Percentiles rank a stretch among this genome's conserved stretches.
Conservation (phyloP, 2,888 invertebrate species). For the Acronicta psi region DNA sequence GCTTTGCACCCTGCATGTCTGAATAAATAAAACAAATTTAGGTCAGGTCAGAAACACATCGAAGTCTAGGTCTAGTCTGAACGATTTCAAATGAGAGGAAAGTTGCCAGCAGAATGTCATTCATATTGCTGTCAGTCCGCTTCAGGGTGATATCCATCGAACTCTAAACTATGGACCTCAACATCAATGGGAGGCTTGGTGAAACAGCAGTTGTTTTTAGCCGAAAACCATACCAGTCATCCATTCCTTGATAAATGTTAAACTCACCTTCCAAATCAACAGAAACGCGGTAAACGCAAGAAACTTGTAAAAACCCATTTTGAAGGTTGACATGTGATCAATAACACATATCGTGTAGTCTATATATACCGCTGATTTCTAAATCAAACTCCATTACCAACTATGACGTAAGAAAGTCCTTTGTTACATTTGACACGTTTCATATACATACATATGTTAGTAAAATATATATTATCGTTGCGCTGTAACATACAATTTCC, state of each 20-base stretch:
- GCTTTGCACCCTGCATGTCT: slow-evolving; percentile 36
- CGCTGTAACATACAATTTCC: slow-evolving; percentile 12
- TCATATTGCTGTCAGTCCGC: too few species aligned
- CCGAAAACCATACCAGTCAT: too few species aligned
- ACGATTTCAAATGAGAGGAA: too few species aligned
- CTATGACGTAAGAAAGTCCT: slow-evolving; percentile 63
- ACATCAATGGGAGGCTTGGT: too few species aligned
- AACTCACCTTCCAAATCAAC: slow-evolving; percentile 58
- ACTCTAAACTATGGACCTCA: too few species aligned
- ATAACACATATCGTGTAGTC: slow-evolving; percentile 54
- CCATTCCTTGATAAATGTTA: too few species aligned
- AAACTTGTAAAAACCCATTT: slow-evolving; percentile 69
- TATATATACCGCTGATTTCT: slow-evolving; percentile 78
- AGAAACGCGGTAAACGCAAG: slow-evolving; percentile 52
- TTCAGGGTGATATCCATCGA: too few species aligned
- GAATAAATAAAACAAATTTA: slow-evolving; percentile 5
- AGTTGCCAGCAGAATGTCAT: too few species aligned
- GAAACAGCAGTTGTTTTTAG: too few species aligned
- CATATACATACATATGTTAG: slow-evolving; percentile 12
- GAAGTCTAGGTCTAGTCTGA: not conserved
- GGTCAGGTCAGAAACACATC: not conserved
- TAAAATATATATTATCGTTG: slow-evolving; percentile 19
- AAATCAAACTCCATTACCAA: slow-evolving; percentile 71
- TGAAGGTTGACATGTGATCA: slow-evolving; percentile 62
- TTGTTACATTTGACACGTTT: slow-evolving; percentile 69